Evolutionary conservation across 1,140 invertebrate genomes (phyloP), one percentile per base, ranked within the genome.

Genomic region (Apis florea): DNA sequence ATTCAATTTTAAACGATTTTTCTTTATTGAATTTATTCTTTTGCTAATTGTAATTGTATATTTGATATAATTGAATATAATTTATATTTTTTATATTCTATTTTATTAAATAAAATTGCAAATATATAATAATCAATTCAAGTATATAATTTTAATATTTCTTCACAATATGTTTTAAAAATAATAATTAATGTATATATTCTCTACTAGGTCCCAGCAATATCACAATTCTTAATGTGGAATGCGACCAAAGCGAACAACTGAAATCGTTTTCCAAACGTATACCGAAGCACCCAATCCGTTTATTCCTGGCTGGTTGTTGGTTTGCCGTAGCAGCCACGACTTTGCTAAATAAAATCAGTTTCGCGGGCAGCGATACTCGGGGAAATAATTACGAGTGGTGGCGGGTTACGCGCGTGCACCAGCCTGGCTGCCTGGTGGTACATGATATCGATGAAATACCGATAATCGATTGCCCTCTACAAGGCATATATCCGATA

Each of bases 361-460:
- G 47, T 79, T 71, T 79, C 76, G 17, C 51, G 69, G 69, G 47
- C 53, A 21, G n/a, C 40, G 63, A 49, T 75, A 75, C 71, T 67
- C 51, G 13, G 59, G 47, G 75, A 68, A 61, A 82, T 82, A 49
- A 66, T 74, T 58, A 69, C 54, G 66, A 56, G 79, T n/a, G 64
- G 75, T 70, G 63, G 54, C 63, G 56, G 80, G 47, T 78, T 54
- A n/a, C 53, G 53, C 74, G n/a, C 53, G 63, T 79, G 83, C 74
- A 61, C 64, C 71, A 59, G 75, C 74, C 51, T 13, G 51, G 73
- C 70, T 79, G n/a, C 13, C 63, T 68, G 66, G 21, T 72, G 74
- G 78, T 87, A 87, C 77, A 87, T 78, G 81, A 53, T 88, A 88
- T 88, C 85, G 83, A 85, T 88, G 78, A 81, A 87, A 88, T 83